Evolutionary conservation across 2,888 invertebrate species (phyloP).

Genomic region (Lysandra coridon): DNA sequence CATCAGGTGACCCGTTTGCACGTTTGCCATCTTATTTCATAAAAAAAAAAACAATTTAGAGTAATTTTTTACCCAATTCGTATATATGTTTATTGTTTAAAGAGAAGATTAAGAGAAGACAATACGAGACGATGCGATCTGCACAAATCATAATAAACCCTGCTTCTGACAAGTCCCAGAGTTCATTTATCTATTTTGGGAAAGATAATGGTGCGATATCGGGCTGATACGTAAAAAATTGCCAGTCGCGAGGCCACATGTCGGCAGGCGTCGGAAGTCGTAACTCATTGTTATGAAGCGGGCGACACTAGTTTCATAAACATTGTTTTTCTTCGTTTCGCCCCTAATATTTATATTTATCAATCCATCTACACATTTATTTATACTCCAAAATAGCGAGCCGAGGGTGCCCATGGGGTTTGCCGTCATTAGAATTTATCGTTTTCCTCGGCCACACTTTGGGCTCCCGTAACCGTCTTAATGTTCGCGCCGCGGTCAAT

Average conservation of each 20-base stretch:
- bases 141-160: not conserved
- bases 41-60: too few species aligned
- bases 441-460: conserved; percentile 75
- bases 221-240: conserved; percentile 58
- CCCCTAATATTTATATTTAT: conserved; percentile 81
- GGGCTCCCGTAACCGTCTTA: conserved; percentile 53
- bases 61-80: too few species aligned
- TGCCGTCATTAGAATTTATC: conserved; percentile 77
- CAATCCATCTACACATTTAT: conserved; percentile 81
- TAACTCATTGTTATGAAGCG: conserved; percentile 80
- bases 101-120: not conserved
- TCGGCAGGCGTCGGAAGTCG: conserved; percentile 76
- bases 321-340: conserved; percentile 80
- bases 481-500: conserved; percentile 37
- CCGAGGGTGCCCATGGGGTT: conserved; percentile 74
- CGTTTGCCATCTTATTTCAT: too few species aligned
- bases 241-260: conserved; percentile 66
- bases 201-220: conserved; percentile 37
- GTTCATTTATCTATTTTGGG: conserved; percentile 26
- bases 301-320: conserved; percentile 80
- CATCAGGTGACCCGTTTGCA: too few species aligned
- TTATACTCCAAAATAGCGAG: conserved; percentile 78
- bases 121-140: not conserved
- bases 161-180: not conserved
- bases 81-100: too few species aligned